Evolutionary conservation across 2,113 vertebrate species (phyloP).

Genomic region (Paracyprichromis sp.): DNA sequence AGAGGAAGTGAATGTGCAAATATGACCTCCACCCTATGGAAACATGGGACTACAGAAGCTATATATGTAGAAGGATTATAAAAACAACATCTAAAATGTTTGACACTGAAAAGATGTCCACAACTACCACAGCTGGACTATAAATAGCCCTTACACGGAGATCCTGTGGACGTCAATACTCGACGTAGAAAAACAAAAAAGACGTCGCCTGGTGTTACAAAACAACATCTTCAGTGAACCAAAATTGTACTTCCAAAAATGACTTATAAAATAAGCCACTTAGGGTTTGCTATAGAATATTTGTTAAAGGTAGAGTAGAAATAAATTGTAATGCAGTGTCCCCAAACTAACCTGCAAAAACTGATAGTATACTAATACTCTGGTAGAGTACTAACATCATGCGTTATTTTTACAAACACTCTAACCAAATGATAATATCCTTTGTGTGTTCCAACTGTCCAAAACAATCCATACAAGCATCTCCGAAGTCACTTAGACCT

Average conservation of each 20-base stretch:
- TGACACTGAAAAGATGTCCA: background rate
- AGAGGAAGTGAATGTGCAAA: background rate
- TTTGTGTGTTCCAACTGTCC: background rate
- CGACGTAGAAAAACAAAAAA: rapidly evolving
- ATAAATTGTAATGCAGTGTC: background rate
- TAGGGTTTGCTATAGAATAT: background rate
- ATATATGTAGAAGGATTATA: background rate
- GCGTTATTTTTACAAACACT: background rate
- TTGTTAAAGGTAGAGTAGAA: background rate
- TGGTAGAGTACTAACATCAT: background rate
- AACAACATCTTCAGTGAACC: background rate
- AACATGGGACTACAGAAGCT: background rate
- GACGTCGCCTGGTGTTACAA: background rate
- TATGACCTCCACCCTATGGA: background rate
- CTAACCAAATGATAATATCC: background rate
- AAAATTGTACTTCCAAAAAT: background rate
- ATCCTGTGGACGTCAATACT: rapidly evolving
- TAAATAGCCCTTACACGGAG: rapidly evolving
- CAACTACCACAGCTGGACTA: background rate
- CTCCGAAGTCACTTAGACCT: background rate
- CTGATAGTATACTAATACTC: background rate
- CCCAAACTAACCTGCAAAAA: background rate
- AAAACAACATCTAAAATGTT: background rate
- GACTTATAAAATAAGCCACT: rapidly evolving
- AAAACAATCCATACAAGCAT: background rate